Evolutionary conservation across 2,797 vertebrate species (phyloP).

Genomic region (Pseudochirops corinnae): DNA sequence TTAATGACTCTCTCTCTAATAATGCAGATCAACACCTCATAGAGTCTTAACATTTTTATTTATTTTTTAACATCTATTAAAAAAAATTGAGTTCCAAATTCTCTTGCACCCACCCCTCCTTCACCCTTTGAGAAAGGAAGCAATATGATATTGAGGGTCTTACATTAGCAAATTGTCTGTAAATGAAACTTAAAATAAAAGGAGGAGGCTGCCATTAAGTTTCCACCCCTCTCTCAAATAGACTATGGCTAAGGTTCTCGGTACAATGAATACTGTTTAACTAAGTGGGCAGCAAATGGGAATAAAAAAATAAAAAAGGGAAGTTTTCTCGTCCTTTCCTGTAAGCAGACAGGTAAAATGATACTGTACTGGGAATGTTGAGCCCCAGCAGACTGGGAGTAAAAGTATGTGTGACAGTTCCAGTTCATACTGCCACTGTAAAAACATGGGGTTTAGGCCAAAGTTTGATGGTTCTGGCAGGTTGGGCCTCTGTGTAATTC

Average conservation of each 20-base stretch:
- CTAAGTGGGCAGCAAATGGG: not conserved
- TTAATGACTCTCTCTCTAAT: not conserved
- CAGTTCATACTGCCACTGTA: slow-evolving; percentile 55
- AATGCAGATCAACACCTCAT: not conserved
- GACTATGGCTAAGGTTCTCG: slow-evolving; percentile 31
- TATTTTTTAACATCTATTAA: not conserved
- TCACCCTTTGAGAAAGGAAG: not conserved
- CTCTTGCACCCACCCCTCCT: not conserved
- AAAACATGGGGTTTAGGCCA: slow-evolving; percentile 36
- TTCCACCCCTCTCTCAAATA: slow-evolving; percentile 32
- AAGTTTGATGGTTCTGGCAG: slow-evolving; percentile 13
- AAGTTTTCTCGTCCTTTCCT: slow-evolving; percentile 62
- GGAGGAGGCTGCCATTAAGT: not conserved
- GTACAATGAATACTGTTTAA: slow-evolving; percentile 33
- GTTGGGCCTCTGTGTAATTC: slow-evolving; percentile 6
- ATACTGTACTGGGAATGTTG: slow-evolving; percentile 56
- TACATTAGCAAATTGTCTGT: not conserved
- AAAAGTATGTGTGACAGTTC: slow-evolving; percentile 55
- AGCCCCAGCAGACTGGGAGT: slow-evolving; percentile 1
- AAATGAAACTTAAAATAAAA: slow-evolving; percentile 38
- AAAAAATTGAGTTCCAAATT: not conserved
- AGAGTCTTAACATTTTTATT: not conserved
- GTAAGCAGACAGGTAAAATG: slow-evolving; percentile 52
- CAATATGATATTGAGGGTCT: not conserved
- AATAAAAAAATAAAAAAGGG: not conserved